Base-by-base conservation (phyloP, 1,140 invertebrate species). In the Pararge aegeria region DNA sequence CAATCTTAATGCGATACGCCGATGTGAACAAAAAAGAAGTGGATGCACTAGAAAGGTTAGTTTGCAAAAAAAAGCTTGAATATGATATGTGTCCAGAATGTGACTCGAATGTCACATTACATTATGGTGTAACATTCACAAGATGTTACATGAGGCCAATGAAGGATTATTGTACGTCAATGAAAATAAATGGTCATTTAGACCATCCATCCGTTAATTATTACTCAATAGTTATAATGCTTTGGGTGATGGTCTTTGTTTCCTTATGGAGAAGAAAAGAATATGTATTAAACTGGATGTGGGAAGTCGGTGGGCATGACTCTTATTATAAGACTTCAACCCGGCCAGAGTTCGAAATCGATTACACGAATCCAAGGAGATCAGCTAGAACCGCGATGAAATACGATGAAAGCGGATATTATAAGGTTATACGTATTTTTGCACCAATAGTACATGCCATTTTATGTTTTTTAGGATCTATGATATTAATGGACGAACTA, bases 231-330 rank as follows among this genome's bases (percentile, higher is more conserved):
- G 52, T 61, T 21, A 58, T 64, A 16, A 20, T 7, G 24, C n/a
- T n/a, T n/a, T 24, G 24, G 24, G 2, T 7, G 24, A 24, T 48
- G 16, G 3, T 27, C 12, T 64, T 68, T 40, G 37, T 55, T 0
- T 42, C 30, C 5, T 46, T 64, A 50, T 68, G 66, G 66, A 68
- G 20, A 54, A 48, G 57, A n/a, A 60, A 50, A 61, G 56, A 68
- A 16, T 12, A 54, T n/a, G 57, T 53, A 38, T 58, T 54, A 51
- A 55, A 53, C 0, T 64, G 66, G 66, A 60, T 68, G 30, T 68
- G 66, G 66, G 66, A 68, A 52, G n/a, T 68, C 9, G 20, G 46
- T 51, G 42, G 24, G 19, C 10, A 51, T 21, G 37, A 59, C 42
- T 29, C 44, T 10, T 54, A 27, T n/a, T 51, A 53, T 29, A 44